A percentile compares a stretch with the other conserved stretches of the same genome.
Evolutionary conservation across 2,797 vertebrate species (phyloP).

Genomic region (Myoxocephalus aenaeus): DNA sequence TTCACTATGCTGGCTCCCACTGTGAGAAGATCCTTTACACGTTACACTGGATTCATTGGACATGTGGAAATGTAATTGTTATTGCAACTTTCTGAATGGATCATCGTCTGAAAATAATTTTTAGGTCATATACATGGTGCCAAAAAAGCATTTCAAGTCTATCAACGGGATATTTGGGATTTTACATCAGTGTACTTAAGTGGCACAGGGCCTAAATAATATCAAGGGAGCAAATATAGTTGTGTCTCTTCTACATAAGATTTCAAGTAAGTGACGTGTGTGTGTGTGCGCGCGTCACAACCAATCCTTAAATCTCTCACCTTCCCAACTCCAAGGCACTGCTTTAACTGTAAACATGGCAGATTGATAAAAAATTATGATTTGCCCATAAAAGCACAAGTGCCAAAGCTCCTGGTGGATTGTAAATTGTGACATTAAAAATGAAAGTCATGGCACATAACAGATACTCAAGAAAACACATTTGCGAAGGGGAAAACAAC

Average conservation of each 20-base stretch:
- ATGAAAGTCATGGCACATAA: slow-evolving; percentile 68
- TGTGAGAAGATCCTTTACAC: slow-evolving; percentile 32
- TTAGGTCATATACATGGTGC: slow-evolving; percentile 25
- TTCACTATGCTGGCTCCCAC: slow-evolving; percentile 68
- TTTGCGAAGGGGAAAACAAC: slow-evolving; percentile 51
- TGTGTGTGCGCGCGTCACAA: slow-evolving; percentile 14
- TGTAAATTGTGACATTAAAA: slow-evolving; percentile 51
- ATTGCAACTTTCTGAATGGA: slow-evolving; percentile 60
- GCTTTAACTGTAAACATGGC: slow-evolving; percentile 85
- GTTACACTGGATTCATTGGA: slow-evolving; percentile 32
- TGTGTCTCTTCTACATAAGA: slow-evolving; percentile 44
- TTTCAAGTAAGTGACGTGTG: slow-evolving; percentile 57
- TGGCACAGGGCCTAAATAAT: slow-evolving; percentile 68
- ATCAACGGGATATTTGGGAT: slow-evolving; percentile 55
- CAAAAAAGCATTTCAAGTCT: slow-evolving; percentile 55
- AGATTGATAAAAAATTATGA: slow-evolving; percentile 71
- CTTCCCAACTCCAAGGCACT: slow-evolving; percentile 85
- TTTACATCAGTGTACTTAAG: slow-evolving; percentile 83
- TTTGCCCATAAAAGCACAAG: slow-evolving; percentile 58
- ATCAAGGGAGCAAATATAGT: slow-evolving; percentile 24
- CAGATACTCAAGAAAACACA: slow-evolving; percentile 57
- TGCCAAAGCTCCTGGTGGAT: slow-evolving; percentile 56
- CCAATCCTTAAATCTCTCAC: slow-evolving; percentile 48
- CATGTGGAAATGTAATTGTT: slow-evolving; percentile 33
- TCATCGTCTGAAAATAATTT: slow-evolving; percentile 12